Evolutionary conservation across 2,888 invertebrate genomes (phyloP).

Genomic region (Drosophila glabriapex): DNA sequence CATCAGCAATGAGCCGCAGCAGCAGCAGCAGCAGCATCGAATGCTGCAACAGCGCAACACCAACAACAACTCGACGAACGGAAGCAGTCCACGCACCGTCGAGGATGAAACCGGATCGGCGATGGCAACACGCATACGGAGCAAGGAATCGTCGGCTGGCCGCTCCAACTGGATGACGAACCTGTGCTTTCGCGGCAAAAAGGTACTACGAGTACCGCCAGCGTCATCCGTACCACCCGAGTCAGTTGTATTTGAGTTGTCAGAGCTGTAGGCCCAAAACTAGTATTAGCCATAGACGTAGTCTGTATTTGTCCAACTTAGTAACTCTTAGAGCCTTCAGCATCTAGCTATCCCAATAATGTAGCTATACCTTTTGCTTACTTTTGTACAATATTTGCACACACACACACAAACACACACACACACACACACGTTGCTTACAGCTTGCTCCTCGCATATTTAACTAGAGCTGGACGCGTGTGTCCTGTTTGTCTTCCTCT

Average conservation of each 20-base stretch:
- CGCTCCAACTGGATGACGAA: conserved; percentile 81
- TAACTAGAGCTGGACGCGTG: conserved; percentile 24
- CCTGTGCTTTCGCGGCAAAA: conserved; percentile 85
- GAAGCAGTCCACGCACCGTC: not conserved
- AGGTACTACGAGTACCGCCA: conserved; percentile 85
- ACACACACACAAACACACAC: not conserved
- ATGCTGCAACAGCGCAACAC: conserved; percentile 45
- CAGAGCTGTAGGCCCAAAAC: conserved; percentile 83
- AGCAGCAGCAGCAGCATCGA: conserved; percentile 39
- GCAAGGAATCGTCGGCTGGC: conserved; percentile 52
- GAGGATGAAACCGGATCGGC: conserved; percentile 33
- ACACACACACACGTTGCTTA: not conserved
- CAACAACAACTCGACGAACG: conserved; percentile 46
- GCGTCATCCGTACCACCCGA: conserved; percentile 85
- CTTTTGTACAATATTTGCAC: not conserved
- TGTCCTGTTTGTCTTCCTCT: not conserved
- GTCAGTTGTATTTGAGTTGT: conserved; percentile 86
- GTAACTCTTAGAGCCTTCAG: conserved; percentile 4
- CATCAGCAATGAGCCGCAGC: conserved; percentile 61
- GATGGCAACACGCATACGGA: conserved; percentile 47
- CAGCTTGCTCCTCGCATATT: not conserved
- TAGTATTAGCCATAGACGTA: conserved; percentile 62
- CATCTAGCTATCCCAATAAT: conserved; percentile 5
- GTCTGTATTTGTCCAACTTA: conserved; percentile 39
- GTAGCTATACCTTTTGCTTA: not conserved